These are phyloP conservation scores for Rhinichthys osculus DNA, from an alignment of 2,797 vertebrate species.

Conservation along the genomic window DNA sequence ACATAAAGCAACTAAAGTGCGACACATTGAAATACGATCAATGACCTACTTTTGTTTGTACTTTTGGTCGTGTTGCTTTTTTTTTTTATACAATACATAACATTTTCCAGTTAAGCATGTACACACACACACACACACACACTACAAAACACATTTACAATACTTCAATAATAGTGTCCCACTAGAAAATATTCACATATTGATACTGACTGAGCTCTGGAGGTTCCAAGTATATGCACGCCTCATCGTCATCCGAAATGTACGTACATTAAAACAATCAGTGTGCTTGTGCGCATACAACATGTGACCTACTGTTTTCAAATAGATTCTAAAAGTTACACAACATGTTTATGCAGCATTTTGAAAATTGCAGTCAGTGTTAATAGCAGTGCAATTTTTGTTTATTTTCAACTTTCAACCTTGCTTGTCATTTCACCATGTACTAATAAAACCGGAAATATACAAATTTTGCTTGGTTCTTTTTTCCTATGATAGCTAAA, in stretches of 20 bases:
- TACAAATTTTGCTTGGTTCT: neutral
- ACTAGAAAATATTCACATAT: constrained; percentile 16
- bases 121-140: neutral
- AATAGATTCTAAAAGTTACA: neutral
- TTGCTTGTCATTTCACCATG: neutral
- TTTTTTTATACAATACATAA: neutral
- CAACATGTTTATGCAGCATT: neutral
- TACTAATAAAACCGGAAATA: neutral
- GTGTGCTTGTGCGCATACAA: neutral
- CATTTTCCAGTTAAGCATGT: constrained; percentile 1
- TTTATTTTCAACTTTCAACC: neutral
- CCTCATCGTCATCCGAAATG: neutral
- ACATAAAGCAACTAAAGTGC: constrained; percentile 13
- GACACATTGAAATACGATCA: neutral
- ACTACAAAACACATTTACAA: constrained; percentile 29
- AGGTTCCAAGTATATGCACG: neutral
- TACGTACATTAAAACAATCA: constrained; percentile 7
- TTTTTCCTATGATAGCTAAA: neutral
- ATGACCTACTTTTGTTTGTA: neutral
- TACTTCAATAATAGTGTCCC: constrained; percentile 20
- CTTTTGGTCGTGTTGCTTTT: neutral
- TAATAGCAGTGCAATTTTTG: neutral
- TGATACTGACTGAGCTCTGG: neutral
- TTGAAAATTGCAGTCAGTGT: neutral
- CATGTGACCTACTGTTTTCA: neutral